Evolutionary conservation across 2,797 vertebrate species (phyloP).

Genomic region (Ammospiza maritima): DNA sequence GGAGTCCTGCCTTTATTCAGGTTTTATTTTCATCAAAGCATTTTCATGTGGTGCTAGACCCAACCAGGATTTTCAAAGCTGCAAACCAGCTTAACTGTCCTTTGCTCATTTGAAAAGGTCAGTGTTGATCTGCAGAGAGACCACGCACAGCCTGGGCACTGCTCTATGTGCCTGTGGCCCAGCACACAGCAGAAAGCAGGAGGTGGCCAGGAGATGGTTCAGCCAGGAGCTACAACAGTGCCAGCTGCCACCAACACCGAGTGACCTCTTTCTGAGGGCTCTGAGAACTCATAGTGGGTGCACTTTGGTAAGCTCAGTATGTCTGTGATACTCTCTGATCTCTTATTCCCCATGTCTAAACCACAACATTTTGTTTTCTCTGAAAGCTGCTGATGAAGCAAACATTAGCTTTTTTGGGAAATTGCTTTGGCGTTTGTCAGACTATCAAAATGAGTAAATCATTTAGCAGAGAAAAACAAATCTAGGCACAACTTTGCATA

Average conservation of each 20-base stretch:
- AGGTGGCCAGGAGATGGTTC: background rate
- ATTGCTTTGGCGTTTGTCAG: background rate
- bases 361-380: background rate
- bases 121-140: background rate
- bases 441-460: conserved; percentile 29
- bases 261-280: background rate
- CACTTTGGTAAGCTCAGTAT: background rate
- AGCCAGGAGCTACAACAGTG: background rate
- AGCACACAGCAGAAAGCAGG: background rate
- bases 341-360: background rate
- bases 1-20: background rate
- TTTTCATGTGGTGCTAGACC: background rate
- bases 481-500: background rate
- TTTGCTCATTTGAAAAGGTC: background rate
- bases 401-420: background rate
- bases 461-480: conserved; percentile 42
- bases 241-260: background rate
- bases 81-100: background rate
- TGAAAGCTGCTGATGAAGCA: conserved; percentile 19
- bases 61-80: background rate
- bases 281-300: background rate
- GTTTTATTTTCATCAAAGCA: background rate
- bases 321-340: background rate
- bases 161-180: background rate
- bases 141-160: accelerated